A percentile compares a stretch with the other conserved stretches of the same genome.
phyloP scores from a whole-genome alignment of 2,113 vertebrate species.

The Bothrops jararaca region DNA sequence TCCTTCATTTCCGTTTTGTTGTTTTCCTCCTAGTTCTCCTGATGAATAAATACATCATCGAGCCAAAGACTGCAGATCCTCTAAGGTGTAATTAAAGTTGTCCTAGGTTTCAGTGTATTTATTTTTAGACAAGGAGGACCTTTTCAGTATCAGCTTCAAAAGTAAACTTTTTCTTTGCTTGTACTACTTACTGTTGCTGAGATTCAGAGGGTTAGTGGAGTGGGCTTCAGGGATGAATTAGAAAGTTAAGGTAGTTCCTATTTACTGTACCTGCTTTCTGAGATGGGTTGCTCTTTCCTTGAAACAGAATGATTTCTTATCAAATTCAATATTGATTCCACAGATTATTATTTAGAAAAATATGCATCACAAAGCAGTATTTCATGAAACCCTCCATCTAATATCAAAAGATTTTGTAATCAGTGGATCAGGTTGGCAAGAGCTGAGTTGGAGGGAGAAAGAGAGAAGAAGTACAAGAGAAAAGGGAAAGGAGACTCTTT shows the following conservation, averaged over 20 bases:
- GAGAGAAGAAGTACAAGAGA: not conserved
- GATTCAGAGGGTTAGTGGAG: constrained; percentile 4
- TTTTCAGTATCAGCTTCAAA: constrained; percentile 31
- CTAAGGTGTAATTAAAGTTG: constrained; percentile 23
- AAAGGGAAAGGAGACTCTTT: not conserved
- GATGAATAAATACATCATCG: constrained; percentile 21
- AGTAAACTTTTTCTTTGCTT: constrained; percentile 41
- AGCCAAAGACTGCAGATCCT: constrained; percentile 25
- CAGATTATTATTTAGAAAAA: not conserved
- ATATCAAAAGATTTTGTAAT: not conserved
- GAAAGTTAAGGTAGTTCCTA: constrained; percentile 7
- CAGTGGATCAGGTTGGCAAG: too few species aligned
- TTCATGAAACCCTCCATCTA: not conserved
- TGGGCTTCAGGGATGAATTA: constrained; percentile 43
- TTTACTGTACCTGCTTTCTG: constrained; percentile 21
- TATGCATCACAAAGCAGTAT: not conserved
- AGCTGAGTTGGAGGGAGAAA: not conserved
- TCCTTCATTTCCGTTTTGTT: constrained; percentile 7
- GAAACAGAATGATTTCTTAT: not conserved
- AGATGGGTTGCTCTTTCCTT: constrained; percentile 43
- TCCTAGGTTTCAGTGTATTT: constrained; percentile 40
- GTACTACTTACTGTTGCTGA: constrained; percentile 13
- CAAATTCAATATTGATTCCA: not conserved
- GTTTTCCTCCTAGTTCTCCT: constrained; percentile 17
- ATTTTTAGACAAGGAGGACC: constrained; percentile 51